A percentile compares a stretch with the other conserved stretches of the same genome.
Evolutionary conservation across 1,140 invertebrate genomes (phyloP).

Genomic region (Drosophila punjabiensis): DNA sequence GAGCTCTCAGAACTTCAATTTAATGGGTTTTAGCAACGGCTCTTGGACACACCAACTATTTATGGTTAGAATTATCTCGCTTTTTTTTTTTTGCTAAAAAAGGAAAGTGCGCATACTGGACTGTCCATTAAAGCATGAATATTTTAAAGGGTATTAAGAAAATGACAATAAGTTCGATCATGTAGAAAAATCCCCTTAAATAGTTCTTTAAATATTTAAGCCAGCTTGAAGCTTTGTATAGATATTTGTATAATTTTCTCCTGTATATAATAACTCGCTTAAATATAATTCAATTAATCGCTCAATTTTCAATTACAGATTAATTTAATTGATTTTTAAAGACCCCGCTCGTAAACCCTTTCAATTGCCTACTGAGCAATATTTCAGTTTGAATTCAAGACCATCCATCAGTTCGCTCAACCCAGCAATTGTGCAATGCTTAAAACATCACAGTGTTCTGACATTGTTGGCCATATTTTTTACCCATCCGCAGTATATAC

Average conservation of each 20-base stretch:
- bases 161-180: not conserved
- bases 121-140: not conserved
- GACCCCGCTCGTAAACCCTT: not conserved
- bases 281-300: not conserved
- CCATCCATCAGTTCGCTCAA: slow-evolving; percentile 22
- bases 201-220: not conserved
- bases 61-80: not conserved
- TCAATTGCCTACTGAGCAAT: not conserved
- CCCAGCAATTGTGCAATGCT: slow-evolving; percentile 40
- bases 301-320: slow-evolving; percentile 10
- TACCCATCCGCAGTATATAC: not conserved
- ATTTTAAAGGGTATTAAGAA: not conserved
- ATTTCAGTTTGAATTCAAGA: slow-evolving; percentile 6
- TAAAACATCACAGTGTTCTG: slow-evolving; percentile 40
- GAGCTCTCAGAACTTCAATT: slow-evolving; percentile 22
- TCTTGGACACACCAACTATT: not conserved
- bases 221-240: not conserved
- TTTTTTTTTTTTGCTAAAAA: not conserved
- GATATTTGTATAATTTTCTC: not conserved
- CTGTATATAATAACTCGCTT: not conserved
- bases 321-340: slow-evolving; percentile 8
- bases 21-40: slow-evolving; percentile 15
- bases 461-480: slow-evolving; percentile 30
- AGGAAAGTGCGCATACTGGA: too few relatives aligned
- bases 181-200: not conserved